These are phyloP conservation scores for Hestina assimilis DNA, from an alignment of 1,140 invertebrate species.

Conservation along the genomic window DNA sequence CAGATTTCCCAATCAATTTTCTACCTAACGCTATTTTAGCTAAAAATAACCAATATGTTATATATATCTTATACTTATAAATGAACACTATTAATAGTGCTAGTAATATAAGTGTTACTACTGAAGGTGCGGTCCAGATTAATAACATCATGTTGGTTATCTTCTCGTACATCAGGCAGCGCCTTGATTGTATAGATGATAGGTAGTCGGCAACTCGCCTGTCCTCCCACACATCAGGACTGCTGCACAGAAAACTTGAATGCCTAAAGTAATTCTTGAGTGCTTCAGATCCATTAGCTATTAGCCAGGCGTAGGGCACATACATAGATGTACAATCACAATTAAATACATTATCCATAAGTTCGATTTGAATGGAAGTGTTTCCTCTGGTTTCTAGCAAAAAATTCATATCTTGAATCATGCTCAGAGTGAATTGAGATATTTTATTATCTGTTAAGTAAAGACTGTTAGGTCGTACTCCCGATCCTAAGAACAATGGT, in stretches of 20 bases:
- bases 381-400: conserved; percentile 55
- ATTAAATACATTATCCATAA: conserved; percentile 77
- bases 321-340: conserved; percentile 77
- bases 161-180: conserved; percentile 53
- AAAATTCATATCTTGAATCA: conserved; percentile 78
- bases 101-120: conserved; percentile 31
- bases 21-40: conserved; percentile 70
- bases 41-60: conserved; percentile 79
- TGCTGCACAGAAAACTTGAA: conserved; percentile 60
- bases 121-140: conserved; percentile 55
- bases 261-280: conserved; percentile 50
- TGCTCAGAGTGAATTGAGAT: conserved; percentile 74
- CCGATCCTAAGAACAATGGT: conserved; percentile 61
- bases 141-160: conserved; percentile 57
- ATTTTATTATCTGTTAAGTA: conserved; percentile 78
- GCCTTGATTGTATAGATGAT: conserved; percentile 48
- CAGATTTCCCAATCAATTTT: conserved; percentile 53
- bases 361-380: conserved; percentile 53
- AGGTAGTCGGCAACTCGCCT: conserved; percentile 60
- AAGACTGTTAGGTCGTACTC: conserved; percentile 56
- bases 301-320: conserved; percentile 58
- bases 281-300: conserved; percentile 46
- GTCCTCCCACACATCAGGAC: conserved; percentile 68
- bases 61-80: conserved; percentile 71
- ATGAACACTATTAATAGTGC: conserved; percentile 36